Evolutionary conservation across 2,113 vertebrate genomes (phyloP), one percentile per base, ranked within the genome.

Genomic region (Zeus faber): DNA sequence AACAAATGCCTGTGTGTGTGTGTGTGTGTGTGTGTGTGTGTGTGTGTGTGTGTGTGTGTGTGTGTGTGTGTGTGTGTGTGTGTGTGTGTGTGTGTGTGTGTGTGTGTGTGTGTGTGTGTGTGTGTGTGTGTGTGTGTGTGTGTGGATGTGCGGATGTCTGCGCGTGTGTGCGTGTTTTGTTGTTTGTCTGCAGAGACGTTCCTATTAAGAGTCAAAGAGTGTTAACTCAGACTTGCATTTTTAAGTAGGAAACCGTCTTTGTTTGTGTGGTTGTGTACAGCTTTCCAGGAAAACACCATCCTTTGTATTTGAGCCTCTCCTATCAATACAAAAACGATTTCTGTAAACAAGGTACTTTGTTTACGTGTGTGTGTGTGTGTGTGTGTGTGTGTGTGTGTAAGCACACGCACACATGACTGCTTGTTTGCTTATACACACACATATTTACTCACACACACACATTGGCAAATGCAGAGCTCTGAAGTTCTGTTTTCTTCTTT

Each of bases 1-100:
- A n/a, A 45, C 7, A 16, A 5, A 7, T 21, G 2, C n/a, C 37
- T 9, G 37, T 40, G 37, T 40, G 37, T 40, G 37, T 40, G 37
- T 40, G 37, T 40, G 37, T 40, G 37, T 40, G 37, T 40, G 37
- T 40, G 37, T 40, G 37, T 40, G 37, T 40, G 37, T 40, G 37
- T 40, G 37, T 40, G 37, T 40, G 37, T 40, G 37, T 40, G 37
- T 40, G 37, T 40, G 37, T 40, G 37, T 65, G 51, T 64, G 54
- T 54, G 43, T 45, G 43, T 45, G 7, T 45, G 6, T 45, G 43
- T 21, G 6, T 45, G 6, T 45, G 43, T 45, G 7, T 45, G 43
- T 2, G 18, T 45, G 43, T 21, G 7, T 45, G 48, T 29, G 21
- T 66, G 47, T 54, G 54, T 58, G 40, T 33, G 21, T 39, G 31